Evolutionary conservation across 2,888 invertebrate genomes (phyloP), one percentile per base, ranked within the genome.

Genomic region (Acronicta leporina): DNA sequence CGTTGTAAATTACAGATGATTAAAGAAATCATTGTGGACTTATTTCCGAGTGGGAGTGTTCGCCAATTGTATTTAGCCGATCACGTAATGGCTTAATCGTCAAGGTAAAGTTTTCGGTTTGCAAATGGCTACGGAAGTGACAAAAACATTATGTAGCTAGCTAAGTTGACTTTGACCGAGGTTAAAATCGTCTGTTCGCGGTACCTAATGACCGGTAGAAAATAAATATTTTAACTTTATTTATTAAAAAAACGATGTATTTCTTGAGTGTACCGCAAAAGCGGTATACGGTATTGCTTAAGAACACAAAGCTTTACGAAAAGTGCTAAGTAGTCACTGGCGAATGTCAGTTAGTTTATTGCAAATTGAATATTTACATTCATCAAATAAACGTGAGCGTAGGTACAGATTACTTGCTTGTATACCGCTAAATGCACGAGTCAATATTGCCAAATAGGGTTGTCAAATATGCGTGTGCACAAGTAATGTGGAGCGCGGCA

Each of bases 101-200:
- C 83, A 87, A 87, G 86, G 84, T 75, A 72, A 81, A 60, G 65
- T 75, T 80, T 81, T 78, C 69, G 74, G 69, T 68, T 68, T 72
- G 81, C 76, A 81, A 87, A 85, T 87, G 67, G 75, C 74, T 71
- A 65, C 89, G 89, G 88, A 90, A 89, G 82, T 82, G 79, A 82
- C 81, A 77, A 79, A 73, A 80, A 74, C 69, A 65, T 76, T 74
- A 76, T 82, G 81, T 76, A 78, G 74, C 80, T 76, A 78, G 74
- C 80, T 77, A 78, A 72, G 71, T 70, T 73, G 77, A 77, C 63
- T 80, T 80, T 78, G 80, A 81, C 78, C 84, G 84, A 87, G 81
- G 79, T 75, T 77, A 69, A 75, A 74, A 72, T 78, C 68, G 71
- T 80, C 70, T 78, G 73, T 79, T 80, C 80, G 69, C 66, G 56